phyloP scores from a whole-genome alignment of 2,113 vertebrate genomes.

The Octodon degus region DNA sequence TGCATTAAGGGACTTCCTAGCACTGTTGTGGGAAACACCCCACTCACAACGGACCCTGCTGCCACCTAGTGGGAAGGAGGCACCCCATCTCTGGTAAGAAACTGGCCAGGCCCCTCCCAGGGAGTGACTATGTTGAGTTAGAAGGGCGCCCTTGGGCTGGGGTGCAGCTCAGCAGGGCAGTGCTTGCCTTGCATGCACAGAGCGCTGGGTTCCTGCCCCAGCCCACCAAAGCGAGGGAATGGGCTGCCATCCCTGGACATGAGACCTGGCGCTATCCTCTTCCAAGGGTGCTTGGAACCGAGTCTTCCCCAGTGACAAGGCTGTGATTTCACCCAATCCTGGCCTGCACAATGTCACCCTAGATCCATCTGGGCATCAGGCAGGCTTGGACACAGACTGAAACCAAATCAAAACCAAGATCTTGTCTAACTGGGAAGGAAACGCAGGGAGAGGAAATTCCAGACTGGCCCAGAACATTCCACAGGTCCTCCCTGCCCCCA shows the following conservation, averaged over 20 bases:
- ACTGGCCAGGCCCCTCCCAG: too few species aligned
- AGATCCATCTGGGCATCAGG: too few species aligned
- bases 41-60: neutral
- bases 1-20: neutral
- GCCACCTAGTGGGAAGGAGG: conserved; percentile 14
- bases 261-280: neutral
- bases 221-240: neutral
- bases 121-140: neutral
- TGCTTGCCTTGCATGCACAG: neutral
- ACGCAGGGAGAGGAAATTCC: neutral
- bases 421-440: neutral
- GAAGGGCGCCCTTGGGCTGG: neutral
- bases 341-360: neutral
- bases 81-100: neutral
- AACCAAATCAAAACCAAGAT: neutral
- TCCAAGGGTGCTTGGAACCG: neutral
- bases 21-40: neutral
- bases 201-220: neutral
- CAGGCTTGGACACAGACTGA: neutral
- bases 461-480: neutral
- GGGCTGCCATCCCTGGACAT: neutral
- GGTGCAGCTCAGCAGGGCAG: neutral
- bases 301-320: neutral
- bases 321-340: neutral
- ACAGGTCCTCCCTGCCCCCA: too few species aligned